Evolutionary conservation across 2,797 vertebrate genomes (phyloP), one percentile per base, ranked within the genome.

Genomic region (Chromis chromis): DNA sequence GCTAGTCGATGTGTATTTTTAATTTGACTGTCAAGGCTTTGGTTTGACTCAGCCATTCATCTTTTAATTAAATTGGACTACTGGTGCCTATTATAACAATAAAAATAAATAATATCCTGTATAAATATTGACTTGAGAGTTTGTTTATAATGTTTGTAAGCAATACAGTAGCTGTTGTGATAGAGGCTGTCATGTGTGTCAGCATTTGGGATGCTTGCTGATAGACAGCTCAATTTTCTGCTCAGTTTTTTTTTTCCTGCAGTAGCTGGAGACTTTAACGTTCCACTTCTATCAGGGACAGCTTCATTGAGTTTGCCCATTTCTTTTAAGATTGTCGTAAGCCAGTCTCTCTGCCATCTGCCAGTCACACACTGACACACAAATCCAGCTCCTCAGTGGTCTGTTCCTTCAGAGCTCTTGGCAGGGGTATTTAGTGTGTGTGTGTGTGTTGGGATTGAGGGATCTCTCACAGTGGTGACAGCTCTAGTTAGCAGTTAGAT

Each of bases 401-500:
- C 49, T 46, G 33, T 50, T 55, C 49, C 49, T 65, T 67, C 19
- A 46, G 67, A 64, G 65, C 40, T 24, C 17, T 58, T 70, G 57
- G 49, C 60, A 46, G 33, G 50, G 0, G 4, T 61, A 61, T 64
- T 64, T 62, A n/a, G 6, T 63, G 56, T 69, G 31, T 36, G 56
- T 69, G 31, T 36, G 27, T 71, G 24, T 75, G 36, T 65, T 44
- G 4, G 13, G 46, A 11, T 10, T n/a, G 62, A 27, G 33, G 33
- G 40, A 64, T 77, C 24, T 86, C 74, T 86, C 79, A 67, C 64
- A 10, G 73, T 79, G 81, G 85, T 86, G 87, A 87, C 81, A 82
- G 19, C 48, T 39, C 62, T 74, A 74, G 60, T 84, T 90, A 78
- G 65, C 81, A 74, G 72, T 65, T 61, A 25, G 65, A 74, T 84